Evolutionary conservation across 1,140 invertebrate species (phyloP).

Genomic region (Homalodisca vitripennis): DNA sequence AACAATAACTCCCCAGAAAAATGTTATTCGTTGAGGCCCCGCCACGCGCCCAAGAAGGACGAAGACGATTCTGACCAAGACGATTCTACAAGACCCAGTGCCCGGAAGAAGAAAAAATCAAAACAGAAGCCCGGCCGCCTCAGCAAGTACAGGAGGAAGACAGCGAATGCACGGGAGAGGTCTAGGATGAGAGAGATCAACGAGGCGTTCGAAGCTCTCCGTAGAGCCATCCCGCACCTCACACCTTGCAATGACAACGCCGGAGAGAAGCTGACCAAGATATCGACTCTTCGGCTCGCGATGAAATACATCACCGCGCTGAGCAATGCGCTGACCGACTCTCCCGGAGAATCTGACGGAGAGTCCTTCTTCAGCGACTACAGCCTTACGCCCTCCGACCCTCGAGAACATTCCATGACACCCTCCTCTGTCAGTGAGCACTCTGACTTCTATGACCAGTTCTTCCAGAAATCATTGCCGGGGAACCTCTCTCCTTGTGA

Average conservation of each 20-base stretch:
- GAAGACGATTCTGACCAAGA: slow-evolving; percentile 40
- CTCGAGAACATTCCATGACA: slow-evolving; percentile 26
- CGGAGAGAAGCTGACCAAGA: slow-evolving; percentile 81
- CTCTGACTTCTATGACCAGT: slow-evolving; percentile 31
- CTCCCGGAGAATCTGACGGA: slow-evolving; percentile 33
- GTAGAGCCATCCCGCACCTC: slow-evolving; percentile 65
- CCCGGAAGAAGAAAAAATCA: slow-evolving; percentile 46
- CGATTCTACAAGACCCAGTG: slow-evolving; percentile 32
- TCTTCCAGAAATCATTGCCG: neutral
- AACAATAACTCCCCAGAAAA: slow-evolving; percentile 42
- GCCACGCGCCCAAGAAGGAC: slow-evolving; percentile 29
- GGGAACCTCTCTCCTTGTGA: neutral
- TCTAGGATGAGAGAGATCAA: slow-evolving; percentile 87
- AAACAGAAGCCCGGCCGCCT: slow-evolving; percentile 76
- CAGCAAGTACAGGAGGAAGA: slow-evolving; percentile 86
- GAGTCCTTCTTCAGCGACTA: slow-evolving; percentile 34
- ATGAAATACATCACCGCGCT: slow-evolving; percentile 85
- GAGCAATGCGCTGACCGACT: slow-evolving; percentile 46
- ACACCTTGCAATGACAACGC: slow-evolving; percentile 4
- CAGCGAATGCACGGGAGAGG: slow-evolving; percentile 83
- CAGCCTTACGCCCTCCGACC: slow-evolving; percentile 16
- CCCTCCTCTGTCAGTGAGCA: slow-evolving; percentile 27
- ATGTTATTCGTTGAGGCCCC: slow-evolving; percentile 40
- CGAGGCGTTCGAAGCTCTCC: too few species aligned
- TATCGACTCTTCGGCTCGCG: slow-evolving; percentile 78